These are phyloP conservation scores for Tetraneura akinire DNA, from an alignment of 1,140 invertebrate genomes.

Conservation along the genomic window DNA sequence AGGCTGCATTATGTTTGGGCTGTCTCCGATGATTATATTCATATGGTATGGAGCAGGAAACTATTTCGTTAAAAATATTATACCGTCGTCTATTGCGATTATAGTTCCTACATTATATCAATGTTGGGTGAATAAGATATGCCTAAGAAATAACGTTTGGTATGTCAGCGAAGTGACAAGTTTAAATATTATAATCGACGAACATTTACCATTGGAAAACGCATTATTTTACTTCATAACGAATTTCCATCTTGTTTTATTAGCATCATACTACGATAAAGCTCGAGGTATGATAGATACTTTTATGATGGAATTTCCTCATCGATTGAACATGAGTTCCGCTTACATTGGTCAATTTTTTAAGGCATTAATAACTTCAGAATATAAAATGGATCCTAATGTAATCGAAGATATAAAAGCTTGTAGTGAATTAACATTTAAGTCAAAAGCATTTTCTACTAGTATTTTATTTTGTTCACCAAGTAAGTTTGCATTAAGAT, in stretches of 20 bases:
- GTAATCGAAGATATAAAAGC: conserved; percentile 8
- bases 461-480: conserved; percentile 1
- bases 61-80: conserved; percentile 5
- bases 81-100: not conserved
- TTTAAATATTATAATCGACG: not conserved
- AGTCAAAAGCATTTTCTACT: not conserved
- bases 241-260: not conserved
- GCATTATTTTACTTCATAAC: not conserved
- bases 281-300: conserved; percentile 10
- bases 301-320: not conserved
- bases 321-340: not conserved
- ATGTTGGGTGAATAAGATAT: not conserved
- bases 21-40: conserved; percentile 5
- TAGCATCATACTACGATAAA: not conserved
- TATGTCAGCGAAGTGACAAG: not conserved
- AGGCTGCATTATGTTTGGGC: not conserved
- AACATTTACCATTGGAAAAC: conserved; percentile 13
- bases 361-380: not conserved
- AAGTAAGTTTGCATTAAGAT: not conserved
- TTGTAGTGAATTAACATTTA: not conserved
- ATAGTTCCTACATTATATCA: not conserved
- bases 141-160: not conserved
- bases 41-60: conserved; percentile 25
- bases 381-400: not conserved
- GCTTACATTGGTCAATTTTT: not conserved